Conservation (phyloP, 1,140 invertebrate genomes). For the Drosophila nikananu region DNA sequence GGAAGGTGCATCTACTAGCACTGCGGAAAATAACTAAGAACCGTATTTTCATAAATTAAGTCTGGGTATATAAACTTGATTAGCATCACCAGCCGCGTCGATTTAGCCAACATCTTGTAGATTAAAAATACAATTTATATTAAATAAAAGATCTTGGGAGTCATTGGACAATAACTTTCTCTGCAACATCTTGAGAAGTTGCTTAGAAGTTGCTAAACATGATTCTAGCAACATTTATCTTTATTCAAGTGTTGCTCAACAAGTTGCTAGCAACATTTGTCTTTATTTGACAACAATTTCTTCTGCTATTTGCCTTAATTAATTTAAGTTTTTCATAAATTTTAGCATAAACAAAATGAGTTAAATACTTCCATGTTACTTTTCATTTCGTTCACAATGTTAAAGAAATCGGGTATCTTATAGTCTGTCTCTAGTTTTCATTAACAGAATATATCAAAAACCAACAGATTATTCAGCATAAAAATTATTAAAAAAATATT, state of each 20-base stretch:
- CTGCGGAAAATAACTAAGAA: background rate
- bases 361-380: too few species aligned
- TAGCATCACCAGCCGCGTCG: too few species aligned
- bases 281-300: background rate
- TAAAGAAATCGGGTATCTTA: too few species aligned
- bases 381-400: too few species aligned
- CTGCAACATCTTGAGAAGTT: background rate
- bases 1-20: background rate
- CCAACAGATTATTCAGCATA: background rate
- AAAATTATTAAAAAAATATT: background rate
- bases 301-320: background rate
- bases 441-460: background rate
- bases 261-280: background rate
- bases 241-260: background rate
- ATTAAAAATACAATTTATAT: too few species aligned
- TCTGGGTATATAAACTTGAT: background rate
- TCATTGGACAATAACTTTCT: too few species aligned
- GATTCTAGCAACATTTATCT: background rate
- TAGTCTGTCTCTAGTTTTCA: background rate
- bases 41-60: accelerated
- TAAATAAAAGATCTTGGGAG: too few species aligned
- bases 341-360: too few species aligned
- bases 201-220: too few species aligned
- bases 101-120: too few species aligned
- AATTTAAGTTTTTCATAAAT: background rate